A percentile compares a stretch with the other conserved stretches of the same genome.
phyloP scores from a whole-genome alignment of 2,888 invertebrate genomes.

The Ypsolopha sequella region DNA sequence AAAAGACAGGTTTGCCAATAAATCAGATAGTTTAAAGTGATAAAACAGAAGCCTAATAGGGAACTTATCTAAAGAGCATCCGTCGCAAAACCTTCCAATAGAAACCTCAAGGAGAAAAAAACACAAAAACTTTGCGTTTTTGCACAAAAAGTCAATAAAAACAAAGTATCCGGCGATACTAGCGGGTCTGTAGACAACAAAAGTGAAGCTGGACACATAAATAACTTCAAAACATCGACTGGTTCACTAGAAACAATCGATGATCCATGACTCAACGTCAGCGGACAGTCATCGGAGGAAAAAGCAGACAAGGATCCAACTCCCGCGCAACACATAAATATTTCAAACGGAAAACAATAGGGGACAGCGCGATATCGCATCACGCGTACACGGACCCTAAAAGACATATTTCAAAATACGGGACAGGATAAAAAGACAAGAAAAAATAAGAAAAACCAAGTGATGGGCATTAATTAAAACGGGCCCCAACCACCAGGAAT shows the following conservation, averaged over 20 bases:
- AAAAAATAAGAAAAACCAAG: constrained; percentile 63
- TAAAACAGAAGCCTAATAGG: too few species aligned
- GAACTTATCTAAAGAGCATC: too few species aligned
- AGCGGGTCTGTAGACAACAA: neutral
- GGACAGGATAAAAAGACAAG: constrained; percentile 42
- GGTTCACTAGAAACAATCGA: constrained; percentile 27
- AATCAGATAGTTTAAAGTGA: too few species aligned
- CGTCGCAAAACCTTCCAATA: too few species aligned
- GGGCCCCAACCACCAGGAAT: constrained; percentile 62
- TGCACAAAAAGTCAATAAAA: neutral
- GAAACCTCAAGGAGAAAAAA: neutral
- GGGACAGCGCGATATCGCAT: constrained; percentile 63
- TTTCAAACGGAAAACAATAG: constrained; percentile 70
- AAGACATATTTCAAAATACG: constrained; percentile 63
- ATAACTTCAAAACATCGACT: neutral
- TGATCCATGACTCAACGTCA: constrained; percentile 43
- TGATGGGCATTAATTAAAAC: constrained; percentile 72
- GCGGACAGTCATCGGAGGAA: constrained; percentile 41
- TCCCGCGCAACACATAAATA: constrained; percentile 64
- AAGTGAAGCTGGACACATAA: neutral
- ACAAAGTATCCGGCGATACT: neutral
- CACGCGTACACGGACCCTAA: constrained; percentile 43
- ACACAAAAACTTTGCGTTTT: neutral
- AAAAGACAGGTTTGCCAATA: too few species aligned
- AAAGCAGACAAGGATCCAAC: constrained; percentile 34